phyloP scores from a whole-genome alignment of 2,888 invertebrate genomes.

The Cylindroiulus punctatus region DNA sequence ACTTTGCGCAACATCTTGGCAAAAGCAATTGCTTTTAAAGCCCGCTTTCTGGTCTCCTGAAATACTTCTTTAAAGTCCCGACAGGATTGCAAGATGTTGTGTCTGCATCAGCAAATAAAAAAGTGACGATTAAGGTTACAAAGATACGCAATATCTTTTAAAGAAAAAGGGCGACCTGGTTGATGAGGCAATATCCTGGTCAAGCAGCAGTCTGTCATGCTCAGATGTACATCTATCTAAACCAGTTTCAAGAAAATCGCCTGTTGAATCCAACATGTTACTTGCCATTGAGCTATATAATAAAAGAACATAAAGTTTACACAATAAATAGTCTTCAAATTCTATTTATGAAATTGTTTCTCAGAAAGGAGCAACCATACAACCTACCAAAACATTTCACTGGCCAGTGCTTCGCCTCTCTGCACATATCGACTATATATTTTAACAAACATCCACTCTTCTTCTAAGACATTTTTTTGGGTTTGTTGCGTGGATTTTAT shows the following conservation, averaged over 20 bases:
- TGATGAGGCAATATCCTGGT: conserved; percentile 56
- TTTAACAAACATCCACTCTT: conserved; percentile 89
- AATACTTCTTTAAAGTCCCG: conserved; percentile 83
- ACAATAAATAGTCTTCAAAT: conserved; percentile 54
- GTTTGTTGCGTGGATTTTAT: conserved; percentile 62
- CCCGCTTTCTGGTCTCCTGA: conserved; percentile 80
- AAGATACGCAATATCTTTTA: background rate
- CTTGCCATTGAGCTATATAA: conserved; percentile 70
- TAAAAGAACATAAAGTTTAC: conserved; percentile 60
- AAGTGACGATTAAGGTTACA: background rate
- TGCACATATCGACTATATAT: conserved; percentile 80
- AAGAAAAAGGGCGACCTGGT: conserved; percentile 57
- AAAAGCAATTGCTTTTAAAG: conserved; percentile 82
- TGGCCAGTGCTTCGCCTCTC: conserved; percentile 79
- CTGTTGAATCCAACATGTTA: conserved; percentile 69
- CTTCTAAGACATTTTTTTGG: conserved; percentile 82
- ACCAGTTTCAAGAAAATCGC: conserved; percentile 68
- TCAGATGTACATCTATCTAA: conserved; percentile 65
- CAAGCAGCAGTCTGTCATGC: conserved; percentile 61
- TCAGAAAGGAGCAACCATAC: too few species aligned
- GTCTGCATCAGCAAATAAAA: conserved; percentile 65
- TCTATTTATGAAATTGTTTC: too few species aligned
- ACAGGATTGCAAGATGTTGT: conserved; percentile 74
- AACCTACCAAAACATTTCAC: conserved; percentile 78
- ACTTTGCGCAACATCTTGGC: conserved; percentile 77